phyloP scores from a whole-genome alignment of 2,888 invertebrate genomes.

The Synanthedon tipuliformis region DNA sequence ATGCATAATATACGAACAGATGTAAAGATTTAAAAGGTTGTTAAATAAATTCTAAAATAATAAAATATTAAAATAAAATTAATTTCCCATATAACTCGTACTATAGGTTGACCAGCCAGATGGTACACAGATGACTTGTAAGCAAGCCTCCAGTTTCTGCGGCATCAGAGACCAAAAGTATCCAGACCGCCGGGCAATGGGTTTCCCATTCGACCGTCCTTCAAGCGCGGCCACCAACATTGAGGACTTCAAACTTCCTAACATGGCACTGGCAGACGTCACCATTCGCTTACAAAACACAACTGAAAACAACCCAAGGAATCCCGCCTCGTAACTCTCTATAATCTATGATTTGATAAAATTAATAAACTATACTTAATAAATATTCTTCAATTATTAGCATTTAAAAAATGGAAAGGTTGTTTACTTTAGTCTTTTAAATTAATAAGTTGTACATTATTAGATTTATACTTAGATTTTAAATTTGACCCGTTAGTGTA shows the following conservation, averaged over 20 bases:
- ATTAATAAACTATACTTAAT: too few species aligned
- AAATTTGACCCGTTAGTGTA: neutral
- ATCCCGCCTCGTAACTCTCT: constrained; percentile 18
- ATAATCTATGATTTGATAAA: too few species aligned
- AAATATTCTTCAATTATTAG: neutral
- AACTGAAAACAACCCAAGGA: constrained; percentile 53
- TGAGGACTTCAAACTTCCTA: constrained; percentile 75
- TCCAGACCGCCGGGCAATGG: constrained; percentile 87
- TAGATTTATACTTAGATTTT: neutral
- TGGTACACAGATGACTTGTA: constrained; percentile 62
- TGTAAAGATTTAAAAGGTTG: too few species aligned
- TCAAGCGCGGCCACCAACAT: constrained; percentile 68
- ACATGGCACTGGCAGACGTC: constrained; percentile 77
- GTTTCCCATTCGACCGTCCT: constrained; percentile 84
- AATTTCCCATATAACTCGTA: neutral
- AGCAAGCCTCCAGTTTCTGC: constrained; percentile 83
- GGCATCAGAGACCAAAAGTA: constrained; percentile 81
- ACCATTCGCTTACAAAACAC: constrained; percentile 70
- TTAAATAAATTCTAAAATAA: too few species aligned
- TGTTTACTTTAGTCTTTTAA: neutral
- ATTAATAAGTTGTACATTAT: neutral
- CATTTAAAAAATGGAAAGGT: neutral
- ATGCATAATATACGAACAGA: too few species aligned
- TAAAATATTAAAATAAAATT: too few species aligned
- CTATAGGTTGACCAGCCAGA: constrained; percentile 46